phyloP scores from a whole-genome alignment of 2,797 vertebrate genomes.

The Chloroceryle inda region DNA sequence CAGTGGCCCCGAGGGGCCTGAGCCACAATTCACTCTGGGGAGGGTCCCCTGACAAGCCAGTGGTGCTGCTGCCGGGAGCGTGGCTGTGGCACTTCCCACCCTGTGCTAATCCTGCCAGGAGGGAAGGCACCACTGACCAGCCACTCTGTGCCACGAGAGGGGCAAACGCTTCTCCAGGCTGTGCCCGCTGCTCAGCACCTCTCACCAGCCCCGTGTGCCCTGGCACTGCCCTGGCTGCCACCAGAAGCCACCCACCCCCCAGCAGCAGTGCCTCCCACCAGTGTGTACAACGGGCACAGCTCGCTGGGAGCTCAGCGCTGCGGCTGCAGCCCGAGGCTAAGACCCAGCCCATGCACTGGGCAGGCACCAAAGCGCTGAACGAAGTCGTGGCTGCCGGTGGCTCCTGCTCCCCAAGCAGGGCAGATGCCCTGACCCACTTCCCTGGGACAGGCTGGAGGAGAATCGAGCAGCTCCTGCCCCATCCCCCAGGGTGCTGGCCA shows the following conservation, averaged over 20 bases:
- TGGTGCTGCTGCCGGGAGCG: too few relatives aligned
- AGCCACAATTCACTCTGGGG: too few relatives aligned
- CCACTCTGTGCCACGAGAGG: fast-evolving
- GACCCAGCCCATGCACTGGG: too few relatives aligned
- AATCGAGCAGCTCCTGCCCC: neutral
- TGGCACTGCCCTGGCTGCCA: neutral
- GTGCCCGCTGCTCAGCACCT: fast-evolving
- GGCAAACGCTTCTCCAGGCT: fast-evolving
- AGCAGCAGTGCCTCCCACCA: neutral
- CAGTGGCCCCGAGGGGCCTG: too few relatives aligned
- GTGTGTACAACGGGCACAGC: too few relatives aligned
- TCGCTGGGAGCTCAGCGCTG: too few relatives aligned
- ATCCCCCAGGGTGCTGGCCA: neutral
- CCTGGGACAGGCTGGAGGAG: neutral
- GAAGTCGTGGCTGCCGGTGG: too few relatives aligned
- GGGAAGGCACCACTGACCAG: neutral
- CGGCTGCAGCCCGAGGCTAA: too few relatives aligned
- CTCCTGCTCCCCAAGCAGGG: too few relatives aligned
- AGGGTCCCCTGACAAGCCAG: too few relatives aligned
- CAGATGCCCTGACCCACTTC: too few relatives aligned
- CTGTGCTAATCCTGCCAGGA: neutral
- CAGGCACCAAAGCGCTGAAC: too few relatives aligned
- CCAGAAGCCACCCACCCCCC: fast-evolving
- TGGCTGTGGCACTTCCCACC: neutral
- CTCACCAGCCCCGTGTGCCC: neutral